phyloP scores from a whole-genome alignment of 2,797 vertebrate genomes.

The Onychomys arenicola region DNA sequence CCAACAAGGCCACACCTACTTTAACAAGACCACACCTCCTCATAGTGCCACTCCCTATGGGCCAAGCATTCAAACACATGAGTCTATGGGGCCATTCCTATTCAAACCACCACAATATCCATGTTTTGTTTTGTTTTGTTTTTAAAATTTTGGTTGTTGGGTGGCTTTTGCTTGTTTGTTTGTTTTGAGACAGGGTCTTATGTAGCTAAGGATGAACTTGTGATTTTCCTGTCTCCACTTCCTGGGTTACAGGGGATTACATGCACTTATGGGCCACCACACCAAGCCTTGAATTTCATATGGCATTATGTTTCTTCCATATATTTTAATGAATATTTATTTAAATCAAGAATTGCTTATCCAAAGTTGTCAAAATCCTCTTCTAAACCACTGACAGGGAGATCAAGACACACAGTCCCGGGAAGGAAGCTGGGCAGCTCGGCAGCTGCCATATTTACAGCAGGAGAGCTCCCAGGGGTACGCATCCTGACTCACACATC shows the following conservation, averaged over 20 bases:
- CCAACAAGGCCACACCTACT: too few species aligned
- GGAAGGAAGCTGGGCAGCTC: not conserved
- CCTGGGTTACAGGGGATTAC: not conserved
- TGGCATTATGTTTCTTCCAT: not conserved
- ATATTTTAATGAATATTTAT: not conserved
- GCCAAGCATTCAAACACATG: not conserved
- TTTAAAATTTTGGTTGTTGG: not conserved
- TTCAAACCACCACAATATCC: not conserved
- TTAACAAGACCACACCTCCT: too few species aligned
- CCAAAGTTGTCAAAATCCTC: conserved; percentile 1
- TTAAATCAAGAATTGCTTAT: not conserved
- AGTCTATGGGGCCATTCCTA: not conserved
- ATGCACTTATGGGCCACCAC: not conserved
- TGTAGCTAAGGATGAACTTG: not conserved
- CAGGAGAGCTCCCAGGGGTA: not conserved
- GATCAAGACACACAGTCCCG: not conserved
- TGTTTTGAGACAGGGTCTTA: not conserved
- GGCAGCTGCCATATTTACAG: not conserved
- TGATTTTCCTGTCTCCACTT: not conserved
- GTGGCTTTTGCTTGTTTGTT: not conserved
- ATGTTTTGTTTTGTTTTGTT: not conserved
- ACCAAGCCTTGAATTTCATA: not conserved
- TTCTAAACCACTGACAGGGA: not conserved
- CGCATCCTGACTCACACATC: too few species aligned
- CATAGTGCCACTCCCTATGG: too few species aligned